phyloP scores from a whole-genome alignment of 2,113 vertebrate genomes.

The Neotoma lepida region DNA sequence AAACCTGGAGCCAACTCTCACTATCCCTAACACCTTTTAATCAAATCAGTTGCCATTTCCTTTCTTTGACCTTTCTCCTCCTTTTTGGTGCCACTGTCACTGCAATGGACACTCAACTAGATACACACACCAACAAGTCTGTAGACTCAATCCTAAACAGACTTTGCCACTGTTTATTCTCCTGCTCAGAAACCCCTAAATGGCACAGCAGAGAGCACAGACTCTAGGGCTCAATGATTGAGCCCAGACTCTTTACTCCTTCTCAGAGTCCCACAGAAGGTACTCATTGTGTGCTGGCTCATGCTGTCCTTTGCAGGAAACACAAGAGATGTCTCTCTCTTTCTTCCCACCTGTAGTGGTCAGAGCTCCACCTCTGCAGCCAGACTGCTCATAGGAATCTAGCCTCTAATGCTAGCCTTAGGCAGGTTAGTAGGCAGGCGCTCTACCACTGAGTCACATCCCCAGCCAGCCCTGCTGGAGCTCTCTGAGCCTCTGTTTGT shows the following conservation, averaged over 20 bases:
- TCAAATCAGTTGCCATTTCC: not conserved
- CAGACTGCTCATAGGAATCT: not conserved
- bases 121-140: not conserved
- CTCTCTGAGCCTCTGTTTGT: not conserved
- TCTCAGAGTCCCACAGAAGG: not conserved
- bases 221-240: not conserved
- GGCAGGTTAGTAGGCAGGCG: not conserved
- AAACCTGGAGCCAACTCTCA: conserved; percentile 17
- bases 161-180: not conserved
- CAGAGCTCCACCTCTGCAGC: not conserved
- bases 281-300: not conserved
- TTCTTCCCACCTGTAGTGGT: not conserved
- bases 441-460: not conserved
- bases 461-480: not conserved
- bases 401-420: not conserved
- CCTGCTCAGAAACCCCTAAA: not conserved
- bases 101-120: not conserved
- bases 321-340: not conserved
- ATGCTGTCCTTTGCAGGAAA: not conserved
- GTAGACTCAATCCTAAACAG: not conserved
- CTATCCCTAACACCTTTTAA: not conserved
- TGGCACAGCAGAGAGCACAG: not conserved
- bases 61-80: not conserved
- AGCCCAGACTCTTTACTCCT: not conserved
- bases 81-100: not conserved